Evolutionary conservation across 2,888 invertebrate genomes (phyloP), one percentile per base, ranked within the genome.

Genomic region (Athalia cordata): DNA sequence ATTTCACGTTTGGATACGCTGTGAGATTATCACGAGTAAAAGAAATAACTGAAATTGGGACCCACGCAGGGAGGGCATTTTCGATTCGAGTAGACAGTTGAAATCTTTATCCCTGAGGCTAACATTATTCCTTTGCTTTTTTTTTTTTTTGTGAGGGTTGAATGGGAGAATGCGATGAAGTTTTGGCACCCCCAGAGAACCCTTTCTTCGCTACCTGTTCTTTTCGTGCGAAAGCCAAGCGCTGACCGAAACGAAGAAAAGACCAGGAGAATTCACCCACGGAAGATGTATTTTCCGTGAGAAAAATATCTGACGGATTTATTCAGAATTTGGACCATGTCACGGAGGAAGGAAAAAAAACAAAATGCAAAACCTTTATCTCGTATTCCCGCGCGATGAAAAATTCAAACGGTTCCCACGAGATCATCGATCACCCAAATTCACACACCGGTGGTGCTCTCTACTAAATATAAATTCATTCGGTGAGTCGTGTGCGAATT

Each of bases 121-220:
- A 57, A 29, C 29, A 29, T 29, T 29, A 29, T 29, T 29, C 29
- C 29, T 29, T 29, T 29, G 29, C 29, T 29, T 72, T 72, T 59
- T 72, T 47, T 57, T 4, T 47, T 72, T 72, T 49, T 47, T 59
- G 47, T 59, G 59, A 72, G 72, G 72, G 72, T 72, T 72, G 59
- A 72, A 57, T 59, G 59, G 55, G 11, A 13, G 43, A 45, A 13
- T 15, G 6, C 57, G 11, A 29, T 29, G 4, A 70, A n/a, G 52
- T 9, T 13, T 52, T 3, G 11, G 9, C 5, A 45, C 47, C 13
- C 57, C 72, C 72, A 59, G 11, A 8, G 8, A 5, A 9, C 47
- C 13, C 43, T n/a, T 43, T 29, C 55, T 52, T 6, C 8, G 11
- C 52, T 68, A 66, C 66, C 49, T 9, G 29, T 29, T 29, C 29